Conservation (phyloP, 1,140 invertebrate genomes). For the Apis dorsata region DNA sequence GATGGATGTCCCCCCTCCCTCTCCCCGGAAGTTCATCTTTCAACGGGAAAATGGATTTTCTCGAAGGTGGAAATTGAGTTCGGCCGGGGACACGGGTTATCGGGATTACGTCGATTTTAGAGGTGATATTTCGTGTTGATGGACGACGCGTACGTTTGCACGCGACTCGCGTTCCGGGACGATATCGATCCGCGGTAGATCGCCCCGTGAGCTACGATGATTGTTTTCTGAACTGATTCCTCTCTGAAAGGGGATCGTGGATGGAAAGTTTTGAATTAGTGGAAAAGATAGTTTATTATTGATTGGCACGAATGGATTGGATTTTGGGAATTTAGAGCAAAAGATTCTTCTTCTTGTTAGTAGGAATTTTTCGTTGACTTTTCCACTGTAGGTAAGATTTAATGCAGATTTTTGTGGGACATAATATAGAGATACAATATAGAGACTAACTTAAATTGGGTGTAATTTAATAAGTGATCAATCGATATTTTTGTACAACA, state of each 20-base stretch:
- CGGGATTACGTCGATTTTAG: constrained; percentile 46
- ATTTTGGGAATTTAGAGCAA: no score
- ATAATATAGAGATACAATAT: no score
- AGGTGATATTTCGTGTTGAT: constrained; percentile 35
- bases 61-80: constrained; percentile 45
- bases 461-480: no score
- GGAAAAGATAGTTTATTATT: no score
- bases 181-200: constrained; percentile 6
- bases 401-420: no score
- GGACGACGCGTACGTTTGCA: constrained; percentile 13
- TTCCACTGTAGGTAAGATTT: no score
- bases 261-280: not conserved
- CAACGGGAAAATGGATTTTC: constrained; percentile 42
- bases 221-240: not conserved
- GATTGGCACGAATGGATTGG: no score
- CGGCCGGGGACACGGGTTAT: constrained; percentile 15
- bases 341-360: no score
- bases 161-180: not conserved
- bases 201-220: not conserved
- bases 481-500: no score
- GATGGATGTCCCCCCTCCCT: not conserved
- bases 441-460: no score
- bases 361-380: no score
- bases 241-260: fast-evolving
- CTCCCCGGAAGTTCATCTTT: constrained; percentile 45